Base-by-base conservation (phyloP, 1,140 invertebrate genomes). In the Marisa cornuarietis region DNA sequence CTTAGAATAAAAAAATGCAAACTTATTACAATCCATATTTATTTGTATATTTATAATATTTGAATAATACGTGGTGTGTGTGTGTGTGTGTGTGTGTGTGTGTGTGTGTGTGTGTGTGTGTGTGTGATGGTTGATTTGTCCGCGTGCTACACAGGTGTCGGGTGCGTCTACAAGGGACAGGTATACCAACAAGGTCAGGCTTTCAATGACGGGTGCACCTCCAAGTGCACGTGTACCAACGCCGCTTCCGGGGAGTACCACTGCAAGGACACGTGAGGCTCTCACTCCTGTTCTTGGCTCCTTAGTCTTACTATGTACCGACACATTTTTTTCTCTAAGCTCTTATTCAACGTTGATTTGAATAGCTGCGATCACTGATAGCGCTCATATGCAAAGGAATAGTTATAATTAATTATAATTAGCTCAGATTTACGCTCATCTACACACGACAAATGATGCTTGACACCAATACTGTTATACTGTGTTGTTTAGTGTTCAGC, bases 201-300 rank as follows among this genome's bases (percentile, higher is more conserved):
- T 13, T 88, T 85, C 85, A 80, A 78, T 18, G 87, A 88, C 80
- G 87, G 87, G 11, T 88, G 87, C 76, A 66, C 83, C 26, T 88
- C 85, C 76, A 85, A 85, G 65, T 88, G 87, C 79, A 84, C 85
- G 0, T 88, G 87, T 76, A 78, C 75, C 9, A 83, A 88, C 76
- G 86, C 76, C 16, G 71, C 68, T 10, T 80, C 79, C 51, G 87
- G 87, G 76, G 79, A 79, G 68, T 88, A 88, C 82, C 78, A 79
- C 31, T 88, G 87, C 77, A 73, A 78, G 16, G 76, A 80, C 24
- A 76, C 83, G 87, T 87, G 83, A 85, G 85, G 54, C 82, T 26
- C 16, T 51, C 13, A 24, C 13, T 68, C 66, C 13, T 68, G 1
- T 13, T 68, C 31, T 11, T 68, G 63, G 63, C 24, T 65, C 6